Evolutionary conservation across 2,888 invertebrate species (phyloP).

Genomic region (Ormyrus nitidulus): DNA sequence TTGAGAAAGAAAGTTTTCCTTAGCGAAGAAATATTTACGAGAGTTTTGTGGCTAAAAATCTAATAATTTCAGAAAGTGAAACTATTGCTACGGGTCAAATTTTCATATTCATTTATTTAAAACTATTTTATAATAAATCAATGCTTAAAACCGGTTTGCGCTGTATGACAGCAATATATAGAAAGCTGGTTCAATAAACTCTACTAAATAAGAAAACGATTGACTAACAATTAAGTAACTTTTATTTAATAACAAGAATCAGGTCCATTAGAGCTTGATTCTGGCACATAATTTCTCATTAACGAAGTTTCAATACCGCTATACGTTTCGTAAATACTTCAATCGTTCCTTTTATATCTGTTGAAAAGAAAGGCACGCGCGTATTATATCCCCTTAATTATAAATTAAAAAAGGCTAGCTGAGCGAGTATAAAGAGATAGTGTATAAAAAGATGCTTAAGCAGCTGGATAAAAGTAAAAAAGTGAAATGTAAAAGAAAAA

Average conservation of each 20-base stretch:
- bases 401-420: conserved; percentile 11
- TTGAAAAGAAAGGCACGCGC: not conserved
- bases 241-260: conserved; percentile 24
- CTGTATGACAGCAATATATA: conserved; percentile 33
- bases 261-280: not conserved
- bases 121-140: conserved; percentile 7
- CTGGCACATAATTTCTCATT: not conserved
- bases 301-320: conserved; percentile 6
- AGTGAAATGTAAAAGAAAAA: conserved; percentile 50
- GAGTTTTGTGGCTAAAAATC: not conserved
- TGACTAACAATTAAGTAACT: conserved; percentile 48
- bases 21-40: conserved; percentile 34
- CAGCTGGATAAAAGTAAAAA: conserved; percentile 57
- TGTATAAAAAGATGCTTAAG: not conserved
- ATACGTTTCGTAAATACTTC: conserved; percentile 23
- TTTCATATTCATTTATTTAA: not conserved
- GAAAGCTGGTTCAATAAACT: conserved; percentile 48
- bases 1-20: conserved; percentile 35
- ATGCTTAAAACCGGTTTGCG: conserved; percentile 48
- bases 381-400: not conserved
- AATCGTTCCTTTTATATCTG: not conserved
- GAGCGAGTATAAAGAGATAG: not conserved
- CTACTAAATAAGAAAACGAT: conserved; percentile 17
- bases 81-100: not conserved
- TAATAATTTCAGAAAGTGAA: conserved; percentile 5